Conservation (phyloP, 1,140 invertebrate genomes). For the Micrasema minimum region DNA sequence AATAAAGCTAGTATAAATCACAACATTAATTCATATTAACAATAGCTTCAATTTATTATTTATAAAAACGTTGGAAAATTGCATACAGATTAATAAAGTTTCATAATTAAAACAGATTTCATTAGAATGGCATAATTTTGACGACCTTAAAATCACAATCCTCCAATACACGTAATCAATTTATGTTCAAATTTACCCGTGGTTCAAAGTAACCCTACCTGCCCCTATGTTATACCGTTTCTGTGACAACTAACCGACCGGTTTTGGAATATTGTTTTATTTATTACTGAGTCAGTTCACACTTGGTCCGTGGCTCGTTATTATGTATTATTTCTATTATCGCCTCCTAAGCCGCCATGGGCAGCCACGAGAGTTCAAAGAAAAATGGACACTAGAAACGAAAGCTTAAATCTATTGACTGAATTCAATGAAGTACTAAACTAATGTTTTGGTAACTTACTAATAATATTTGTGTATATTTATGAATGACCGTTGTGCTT, state of each 20-base stretch:
- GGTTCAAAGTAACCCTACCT: neutral
- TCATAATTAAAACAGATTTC: no score
- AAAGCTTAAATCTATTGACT: slow-evolving; percentile 15
- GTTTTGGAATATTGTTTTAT: slow-evolving; percentile 35
- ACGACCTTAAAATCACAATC: no score
- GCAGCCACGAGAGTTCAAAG: slow-evolving; percentile 18
- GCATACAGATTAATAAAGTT: no score
- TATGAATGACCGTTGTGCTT: no score
- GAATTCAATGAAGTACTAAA: neutral
- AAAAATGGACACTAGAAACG: slow-evolving; percentile 2
- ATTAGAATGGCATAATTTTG: no score
- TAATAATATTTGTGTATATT: no score
- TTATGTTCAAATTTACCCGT: no score
- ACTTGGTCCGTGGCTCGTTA: slow-evolving; percentile 27
- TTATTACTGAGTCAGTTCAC: slow-evolving; percentile 29
- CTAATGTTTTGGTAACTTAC: slow-evolving; percentile 3
- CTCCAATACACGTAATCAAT: no score
- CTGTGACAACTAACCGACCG: slow-evolving; percentile 27
- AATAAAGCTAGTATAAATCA: no score
- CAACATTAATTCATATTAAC: no score
- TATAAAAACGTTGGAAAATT: no score
- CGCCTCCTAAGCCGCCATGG: slow-evolving; percentile 16
- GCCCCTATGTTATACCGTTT: slow-evolving; percentile 15
- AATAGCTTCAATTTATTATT: no score
- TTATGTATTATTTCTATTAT: slow-evolving; percentile 36